Evolutionary conservation across 1,140 invertebrate genomes (phyloP).

Genomic region (Pristionchus pacificus): DNA sequence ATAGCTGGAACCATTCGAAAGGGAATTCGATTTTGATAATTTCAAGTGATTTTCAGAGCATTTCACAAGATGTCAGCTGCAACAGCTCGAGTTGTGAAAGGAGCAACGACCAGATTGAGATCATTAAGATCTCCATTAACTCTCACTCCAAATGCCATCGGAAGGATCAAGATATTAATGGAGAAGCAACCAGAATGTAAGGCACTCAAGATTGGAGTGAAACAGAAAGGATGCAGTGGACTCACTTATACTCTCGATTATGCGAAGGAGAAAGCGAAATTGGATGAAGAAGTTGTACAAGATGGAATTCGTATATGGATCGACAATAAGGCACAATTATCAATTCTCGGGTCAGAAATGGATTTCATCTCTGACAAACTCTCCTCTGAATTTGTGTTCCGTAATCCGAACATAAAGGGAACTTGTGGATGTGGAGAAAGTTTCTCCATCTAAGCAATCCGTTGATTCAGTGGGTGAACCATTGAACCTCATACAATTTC

Average conservation of each 20-base stretch:
- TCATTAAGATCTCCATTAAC: constrained; percentile 34
- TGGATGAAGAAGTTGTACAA: constrained; percentile 90
- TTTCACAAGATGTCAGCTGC: no score
- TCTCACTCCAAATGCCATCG: constrained; percentile 39
- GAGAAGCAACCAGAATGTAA: constrained; percentile 32
- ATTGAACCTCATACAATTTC: no score
- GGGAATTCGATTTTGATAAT: no score
- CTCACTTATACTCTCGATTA: constrained; percentile 94
- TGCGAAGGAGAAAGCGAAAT: constrained; percentile 79
- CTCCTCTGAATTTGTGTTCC: constrained; percentile 94
- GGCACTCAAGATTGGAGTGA: constrained; percentile 75
- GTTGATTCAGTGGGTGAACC: no score
- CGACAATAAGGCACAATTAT: constrained; percentile 92
- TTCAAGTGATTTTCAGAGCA: no score
- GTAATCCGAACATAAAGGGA: constrained; percentile 98
- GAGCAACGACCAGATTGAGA: constrained; percentile 7
- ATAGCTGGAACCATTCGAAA: no score
- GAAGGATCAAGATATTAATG: constrained; percentile 38
- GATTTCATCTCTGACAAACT: constrained; percentile 87
- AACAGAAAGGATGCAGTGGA: constrained; percentile 93
- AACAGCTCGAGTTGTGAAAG: constrained; percentile 41
- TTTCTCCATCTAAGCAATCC: no score
- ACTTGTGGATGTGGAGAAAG: constrained; percentile 99
- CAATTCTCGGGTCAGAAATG: constrained; percentile 96
- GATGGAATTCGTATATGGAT: constrained; percentile 81